Conservation (phyloP, 2,797 vertebrate species). For the Masticophis lateralis region DNA sequence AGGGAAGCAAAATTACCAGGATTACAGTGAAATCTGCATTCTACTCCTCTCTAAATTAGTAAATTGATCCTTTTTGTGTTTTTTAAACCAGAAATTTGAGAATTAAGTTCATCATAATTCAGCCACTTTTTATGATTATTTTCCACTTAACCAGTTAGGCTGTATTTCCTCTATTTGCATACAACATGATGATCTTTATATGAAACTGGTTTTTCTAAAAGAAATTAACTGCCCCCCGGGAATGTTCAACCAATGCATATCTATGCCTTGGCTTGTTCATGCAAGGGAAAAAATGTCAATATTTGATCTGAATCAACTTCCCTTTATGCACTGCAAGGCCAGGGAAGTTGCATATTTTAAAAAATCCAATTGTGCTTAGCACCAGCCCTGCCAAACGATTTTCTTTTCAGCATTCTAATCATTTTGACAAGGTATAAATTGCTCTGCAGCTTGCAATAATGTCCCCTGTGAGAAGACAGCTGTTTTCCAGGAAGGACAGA, state of each 20-base stretch:
- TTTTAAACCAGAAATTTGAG: neutral
- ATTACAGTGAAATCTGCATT: neutral
- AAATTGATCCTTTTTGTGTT: neutral
- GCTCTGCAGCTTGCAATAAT: slow-evolving; percentile 2
- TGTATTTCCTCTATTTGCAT: fast-evolving
- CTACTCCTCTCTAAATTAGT: neutral
- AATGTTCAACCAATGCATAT: neutral
- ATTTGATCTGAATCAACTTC: slow-evolving; percentile 15
- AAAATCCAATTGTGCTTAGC: slow-evolving; percentile 49
- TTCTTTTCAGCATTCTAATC: slow-evolving; percentile 14
- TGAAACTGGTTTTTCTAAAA: slow-evolving; percentile 17
- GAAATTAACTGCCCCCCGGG: neutral
- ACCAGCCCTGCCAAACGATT: slow-evolving; percentile 10
- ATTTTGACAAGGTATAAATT: slow-evolving; percentile 48
- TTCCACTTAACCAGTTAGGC: neutral
- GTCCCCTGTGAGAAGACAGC: slow-evolving; percentile 11
- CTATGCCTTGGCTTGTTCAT: neutral
- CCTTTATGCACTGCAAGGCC: fast-evolving
- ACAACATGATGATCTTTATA: neutral
- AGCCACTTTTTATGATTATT: neutral
- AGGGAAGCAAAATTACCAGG: neutral
- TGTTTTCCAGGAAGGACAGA: neutral
- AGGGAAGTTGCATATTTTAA: slow-evolving; percentile 14
- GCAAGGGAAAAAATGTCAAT: slow-evolving; percentile 31
- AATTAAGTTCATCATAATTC: neutral